These are phyloP conservation scores for Heliconius melpomene DNA, from an alignment of 1,140 invertebrate species.

Conservation along the genomic window DNA sequence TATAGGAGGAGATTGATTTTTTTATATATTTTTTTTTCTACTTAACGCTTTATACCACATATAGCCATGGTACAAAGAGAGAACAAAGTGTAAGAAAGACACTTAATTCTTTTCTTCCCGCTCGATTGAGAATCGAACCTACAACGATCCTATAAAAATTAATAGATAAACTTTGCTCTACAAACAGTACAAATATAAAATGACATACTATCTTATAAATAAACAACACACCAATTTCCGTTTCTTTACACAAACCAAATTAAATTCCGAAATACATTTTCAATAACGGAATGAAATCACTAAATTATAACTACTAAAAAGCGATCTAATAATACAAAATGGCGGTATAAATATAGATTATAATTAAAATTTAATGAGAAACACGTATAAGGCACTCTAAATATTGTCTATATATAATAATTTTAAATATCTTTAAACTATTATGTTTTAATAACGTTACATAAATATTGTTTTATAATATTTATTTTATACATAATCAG, in stretches of 20 bases:
- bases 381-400: slow-evolving; percentile 5
- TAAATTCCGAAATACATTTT: not conserved
- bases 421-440: not conserved
- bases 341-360: not conserved
- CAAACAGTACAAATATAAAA: not conserved
- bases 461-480: not conserved
- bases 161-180: not conserved
- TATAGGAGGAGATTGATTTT: too few relatives aligned
- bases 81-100: too few relatives aligned
- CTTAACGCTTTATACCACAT: too few relatives aligned
- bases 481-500: not conserved
- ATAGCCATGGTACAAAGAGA: too few relatives aligned
- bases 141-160: not conserved
- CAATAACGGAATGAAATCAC: not conserved
- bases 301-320: not conserved
- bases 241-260: not conserved
- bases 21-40: too few relatives aligned
- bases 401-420: not conserved
- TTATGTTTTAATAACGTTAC: not conserved
- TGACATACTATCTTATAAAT: slow-evolving; percentile 3
- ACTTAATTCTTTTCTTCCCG: too few relatives aligned
- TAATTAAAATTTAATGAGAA: not conserved
- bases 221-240: not conserved
- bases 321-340: slow-evolving; percentile 5
- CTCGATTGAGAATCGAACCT: too few relatives aligned